A percentile compares a stretch with the other conserved stretches of the same genome.
phyloP scores from a whole-genome alignment of 2,888 invertebrate genomes.

The Drosophila paramelanica region DNA sequence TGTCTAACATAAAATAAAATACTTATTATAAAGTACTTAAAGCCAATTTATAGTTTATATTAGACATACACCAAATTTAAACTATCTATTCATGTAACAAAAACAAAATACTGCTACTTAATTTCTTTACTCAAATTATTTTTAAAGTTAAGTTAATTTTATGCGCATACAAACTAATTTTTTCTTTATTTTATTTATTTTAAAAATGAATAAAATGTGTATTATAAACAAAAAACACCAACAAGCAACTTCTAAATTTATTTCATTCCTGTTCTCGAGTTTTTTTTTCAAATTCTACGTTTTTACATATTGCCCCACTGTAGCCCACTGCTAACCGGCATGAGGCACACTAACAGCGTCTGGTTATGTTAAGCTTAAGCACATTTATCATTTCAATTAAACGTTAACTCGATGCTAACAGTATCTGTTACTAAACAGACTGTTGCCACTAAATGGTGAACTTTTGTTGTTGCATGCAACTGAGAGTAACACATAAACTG shows the following conservation, averaged over 20 bases:
- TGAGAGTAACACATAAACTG: conserved; percentile 8
- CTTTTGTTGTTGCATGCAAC: conserved; percentile 23
- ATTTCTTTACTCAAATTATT: conserved; percentile 26
- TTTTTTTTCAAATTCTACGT: conserved; percentile 6
- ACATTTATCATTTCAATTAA: conserved; percentile 1
- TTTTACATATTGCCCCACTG: conserved; percentile 16
- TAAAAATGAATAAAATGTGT: conserved; percentile 74
- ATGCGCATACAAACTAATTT: conserved; percentile 27
- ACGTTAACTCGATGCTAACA: conserved; percentile 15
- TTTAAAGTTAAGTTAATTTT: conserved; percentile 50
- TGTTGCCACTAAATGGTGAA: conserved; percentile 2
- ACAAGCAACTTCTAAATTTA: conserved; percentile 54
- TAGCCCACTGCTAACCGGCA: neutral
- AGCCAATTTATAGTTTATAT: conserved; percentile 20
- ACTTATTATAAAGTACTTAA: conserved; percentile 25
- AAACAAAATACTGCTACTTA: conserved; percentile 5
- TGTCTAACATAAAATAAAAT: conserved; percentile 9
- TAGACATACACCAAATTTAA: conserved; percentile 10
- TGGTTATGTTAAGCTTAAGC: conserved; percentile 15
- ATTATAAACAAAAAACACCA: conserved; percentile 41
- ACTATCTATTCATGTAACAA: conserved; percentile 39
- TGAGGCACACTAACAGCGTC: conserved; percentile 23
- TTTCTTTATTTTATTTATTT: conserved; percentile 73
- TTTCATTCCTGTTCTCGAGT: conserved; percentile 45
- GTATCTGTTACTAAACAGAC: conserved; percentile 8